Conservation (phyloP, 1,140 invertebrate genomes). For the Odontomachus brunneus region DNA sequence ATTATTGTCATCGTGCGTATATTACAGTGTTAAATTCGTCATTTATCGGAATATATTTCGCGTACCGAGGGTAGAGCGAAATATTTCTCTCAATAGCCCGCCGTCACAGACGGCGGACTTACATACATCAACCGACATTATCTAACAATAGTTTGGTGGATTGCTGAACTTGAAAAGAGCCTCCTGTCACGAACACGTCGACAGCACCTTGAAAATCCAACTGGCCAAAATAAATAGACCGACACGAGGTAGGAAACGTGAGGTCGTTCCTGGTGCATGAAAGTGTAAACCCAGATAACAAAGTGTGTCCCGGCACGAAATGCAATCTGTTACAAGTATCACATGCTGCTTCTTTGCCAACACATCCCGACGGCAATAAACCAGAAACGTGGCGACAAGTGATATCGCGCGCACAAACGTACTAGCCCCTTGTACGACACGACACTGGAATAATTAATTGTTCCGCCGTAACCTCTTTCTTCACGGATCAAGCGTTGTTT, state of each 20-base stretch:
- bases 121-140: constrained; percentile 41
- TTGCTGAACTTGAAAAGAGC: constrained; percentile 66
- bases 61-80: no score
- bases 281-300: constrained; percentile 75
- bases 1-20: no score
- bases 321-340: constrained; percentile 76
- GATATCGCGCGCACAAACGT: constrained; percentile 65
- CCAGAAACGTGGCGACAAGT: constrained; percentile 70
- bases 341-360: constrained; percentile 72
- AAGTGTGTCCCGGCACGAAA: constrained; percentile 74
- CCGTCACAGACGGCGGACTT: constrained; percentile 5
- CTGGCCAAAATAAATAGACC: constrained; percentile 74
- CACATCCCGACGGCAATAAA: constrained; percentile 72
- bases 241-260: constrained; percentile 69
- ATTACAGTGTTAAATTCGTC: no score
- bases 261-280: constrained; percentile 74
- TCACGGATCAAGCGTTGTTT: constrained; percentile 15
- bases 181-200: constrained; percentile 68
- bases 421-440: constrained; percentile 53
- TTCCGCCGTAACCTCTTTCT: constrained; percentile 43
- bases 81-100: background rate
- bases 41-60: no score
- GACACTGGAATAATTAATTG: constrained; percentile 62
- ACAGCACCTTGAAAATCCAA: constrained; percentile 71
- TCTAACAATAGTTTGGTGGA: constrained; percentile 44